phyloP scores from a whole-genome alignment of 1,140 invertebrate genomes.

The Drosophila watanabei region DNA sequence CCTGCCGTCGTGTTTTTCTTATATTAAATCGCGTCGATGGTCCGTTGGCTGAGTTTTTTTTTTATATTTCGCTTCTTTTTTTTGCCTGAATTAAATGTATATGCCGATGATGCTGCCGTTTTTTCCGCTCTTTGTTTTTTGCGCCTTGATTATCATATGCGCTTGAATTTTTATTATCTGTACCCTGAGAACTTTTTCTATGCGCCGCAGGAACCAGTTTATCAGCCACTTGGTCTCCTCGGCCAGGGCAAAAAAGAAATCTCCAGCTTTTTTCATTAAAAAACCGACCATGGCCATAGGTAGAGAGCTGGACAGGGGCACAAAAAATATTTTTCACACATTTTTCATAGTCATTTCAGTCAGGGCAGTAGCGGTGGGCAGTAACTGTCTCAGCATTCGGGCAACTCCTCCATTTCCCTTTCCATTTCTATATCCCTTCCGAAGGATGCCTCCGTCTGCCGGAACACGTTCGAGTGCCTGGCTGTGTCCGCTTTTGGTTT shows the following conservation, averaged over 20 bases:
- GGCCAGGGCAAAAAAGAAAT: constrained; percentile 63
- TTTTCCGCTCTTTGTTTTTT: constrained; percentile 68
- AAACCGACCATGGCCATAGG: constrained; percentile 55
- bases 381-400: constrained; percentile 73
- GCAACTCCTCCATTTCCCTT: constrained; percentile 80
- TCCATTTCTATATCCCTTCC: constrained; percentile 6
- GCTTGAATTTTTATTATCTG: constrained; percentile 85
- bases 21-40: constrained; percentile 83
- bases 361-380: constrained; percentile 70
- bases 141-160: constrained; percentile 82
- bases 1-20: constrained; percentile 79
- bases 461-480: constrained; percentile 63
- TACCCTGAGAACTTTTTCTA: constrained; percentile 85
- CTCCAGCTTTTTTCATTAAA: constrained; percentile 71
- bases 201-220: constrained; percentile 80
- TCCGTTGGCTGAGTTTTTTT: constrained; percentile 58
- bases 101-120: constrained; percentile 55
- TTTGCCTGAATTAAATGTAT: constrained; percentile 84
- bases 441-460: constrained; percentile 43
- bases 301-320: constrained; percentile 65
- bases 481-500: constrained; percentile 39
- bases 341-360: constrained; percentile 85
- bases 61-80: constrained; percentile 36
- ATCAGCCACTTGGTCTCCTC: constrained; percentile 83
- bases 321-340: constrained; percentile 85